phyloP scores from a whole-genome alignment of 2,888 invertebrate species.

The Sesia bembeciformis region DNA sequence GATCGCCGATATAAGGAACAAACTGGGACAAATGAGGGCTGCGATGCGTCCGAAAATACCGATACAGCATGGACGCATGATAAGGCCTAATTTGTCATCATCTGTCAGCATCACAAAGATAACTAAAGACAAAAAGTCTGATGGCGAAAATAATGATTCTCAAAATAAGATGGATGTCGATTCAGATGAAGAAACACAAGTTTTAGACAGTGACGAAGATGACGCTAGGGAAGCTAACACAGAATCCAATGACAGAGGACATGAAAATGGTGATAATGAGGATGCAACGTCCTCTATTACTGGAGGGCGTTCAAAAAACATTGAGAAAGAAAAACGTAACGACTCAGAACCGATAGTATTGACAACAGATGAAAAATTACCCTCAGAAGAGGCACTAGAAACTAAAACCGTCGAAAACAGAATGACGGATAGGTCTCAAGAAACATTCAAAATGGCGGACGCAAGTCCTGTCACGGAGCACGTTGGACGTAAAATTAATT shows the following conservation, averaged over 20 bases:
- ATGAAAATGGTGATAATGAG: constrained; percentile 7
- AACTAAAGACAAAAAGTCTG: constrained; percentile 40
- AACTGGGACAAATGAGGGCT: constrained; percentile 48
- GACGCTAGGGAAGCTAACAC: constrained; percentile 20
- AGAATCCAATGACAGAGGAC: constrained; percentile 7
- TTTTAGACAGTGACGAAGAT: constrained; percentile 60
- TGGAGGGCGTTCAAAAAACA: constrained; percentile 14
- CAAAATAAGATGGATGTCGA: constrained; percentile 31
- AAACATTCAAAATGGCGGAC: constrained; percentile 9
- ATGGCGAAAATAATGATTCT: constrained; percentile 26
- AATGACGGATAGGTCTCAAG: constrained; percentile 16
- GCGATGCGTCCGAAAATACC: constrained; percentile 45
- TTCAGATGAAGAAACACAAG: constrained; percentile 56
- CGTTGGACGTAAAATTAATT: constrained; percentile 54
- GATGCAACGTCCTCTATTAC: constrained; percentile 14
- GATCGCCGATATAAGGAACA: constrained; percentile 52
- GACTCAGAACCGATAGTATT: constrained; percentile 34
- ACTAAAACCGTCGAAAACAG: constrained; percentile 30
- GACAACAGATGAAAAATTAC: constrained; percentile 61
- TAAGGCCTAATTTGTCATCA: constrained; percentile 49
- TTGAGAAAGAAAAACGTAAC: constrained; percentile 6
- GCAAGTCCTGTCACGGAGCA: constrained; percentile 20
- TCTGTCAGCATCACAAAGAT: constrained; percentile 65
- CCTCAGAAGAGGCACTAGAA: constrained; percentile 53
- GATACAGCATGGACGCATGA: constrained; percentile 32